These are phyloP conservation scores for Leucopternis melanops DNA, from an alignment of 2,113 vertebrate genomes.

Conservation along the genomic window DNA sequence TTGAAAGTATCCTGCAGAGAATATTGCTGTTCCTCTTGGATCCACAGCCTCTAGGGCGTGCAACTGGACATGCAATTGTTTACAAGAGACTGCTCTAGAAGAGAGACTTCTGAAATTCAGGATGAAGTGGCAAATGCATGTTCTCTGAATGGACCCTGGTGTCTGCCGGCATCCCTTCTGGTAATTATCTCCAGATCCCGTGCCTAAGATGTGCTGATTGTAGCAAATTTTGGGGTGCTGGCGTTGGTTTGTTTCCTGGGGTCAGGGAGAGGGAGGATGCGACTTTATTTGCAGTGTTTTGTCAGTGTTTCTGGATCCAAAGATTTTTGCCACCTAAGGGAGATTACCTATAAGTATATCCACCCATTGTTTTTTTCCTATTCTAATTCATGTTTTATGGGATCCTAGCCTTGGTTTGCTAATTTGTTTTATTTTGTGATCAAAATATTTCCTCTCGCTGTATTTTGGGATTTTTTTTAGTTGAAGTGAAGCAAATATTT, in stretches of 20 bases:
- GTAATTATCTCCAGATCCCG: neutral
- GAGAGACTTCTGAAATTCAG: neutral
- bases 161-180: neutral
- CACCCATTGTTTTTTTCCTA: neutral
- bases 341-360: neutral
- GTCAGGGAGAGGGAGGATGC: neutral
- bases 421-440: neutral
- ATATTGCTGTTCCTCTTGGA: neutral
- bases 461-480: neutral
- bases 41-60: neutral
- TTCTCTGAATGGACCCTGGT: neutral
- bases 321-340: neutral
- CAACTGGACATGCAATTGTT: neutral
- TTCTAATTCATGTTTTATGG: neutral
- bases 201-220: neutral
- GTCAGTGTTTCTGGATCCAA: neutral
- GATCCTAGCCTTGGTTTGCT: neutral
- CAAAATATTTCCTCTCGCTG: neutral
- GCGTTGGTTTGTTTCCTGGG: neutral
- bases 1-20: neutral
- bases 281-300: neutral
- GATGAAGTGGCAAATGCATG: neutral
- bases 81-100: neutral
- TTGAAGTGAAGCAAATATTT: neutral
- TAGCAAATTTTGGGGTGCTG: neutral